Evolutionary conservation across 2,113 vertebrate species (phyloP), one percentile per base, ranked within the genome.

Genomic region (Irena cyanogastra): DNA sequence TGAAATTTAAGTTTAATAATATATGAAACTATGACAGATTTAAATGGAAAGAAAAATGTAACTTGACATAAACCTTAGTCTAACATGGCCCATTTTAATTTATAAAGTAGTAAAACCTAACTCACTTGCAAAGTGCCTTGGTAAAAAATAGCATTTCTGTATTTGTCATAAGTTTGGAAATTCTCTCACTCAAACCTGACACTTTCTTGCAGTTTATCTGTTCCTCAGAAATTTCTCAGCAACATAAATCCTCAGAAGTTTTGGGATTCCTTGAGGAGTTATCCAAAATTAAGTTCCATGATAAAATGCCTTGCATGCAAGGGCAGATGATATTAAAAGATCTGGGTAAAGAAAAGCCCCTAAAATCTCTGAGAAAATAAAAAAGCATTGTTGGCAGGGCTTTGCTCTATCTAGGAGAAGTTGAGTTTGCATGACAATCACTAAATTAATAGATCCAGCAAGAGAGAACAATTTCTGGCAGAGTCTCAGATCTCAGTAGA

Each of bases 21-120:
- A 44, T 33, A 72, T 70, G 69, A 91, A 93, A 88, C 41, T 68
- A 78, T 87, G 92, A 87, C 77, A 94, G 50, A 93, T 78, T 78
- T 82, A 92, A 93, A 87, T 56, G 52, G 41, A 81, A 93, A 94
- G 22, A 50, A 89, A 93, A 37, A 80, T 16, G 23, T 37, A 95
- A 50, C 64, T 96, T 63, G 87, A 93, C 47, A 27, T 92, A 90
- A 95, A 88, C 16, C 44, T 72, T 65, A 69, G 75, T 61, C 69
- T 93, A 84, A 42, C 6, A 57, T 4, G 11, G 31, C 33, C 44
- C 18, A 30, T 70, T 71, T 83, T 74, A 71, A 64, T 83, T 94
- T 24, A 35, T 3, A 60, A 56, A 86, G 21, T 13, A 88, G 13
- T 35, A 93, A 79, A 93, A 85, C 19, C 26, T 74, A 78, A 95